A percentile compares a stretch with the other conserved stretches of the same genome.
phyloP scores from a whole-genome alignment of 2,888 invertebrate genomes.

The Pediacus dermestoides region DNA sequence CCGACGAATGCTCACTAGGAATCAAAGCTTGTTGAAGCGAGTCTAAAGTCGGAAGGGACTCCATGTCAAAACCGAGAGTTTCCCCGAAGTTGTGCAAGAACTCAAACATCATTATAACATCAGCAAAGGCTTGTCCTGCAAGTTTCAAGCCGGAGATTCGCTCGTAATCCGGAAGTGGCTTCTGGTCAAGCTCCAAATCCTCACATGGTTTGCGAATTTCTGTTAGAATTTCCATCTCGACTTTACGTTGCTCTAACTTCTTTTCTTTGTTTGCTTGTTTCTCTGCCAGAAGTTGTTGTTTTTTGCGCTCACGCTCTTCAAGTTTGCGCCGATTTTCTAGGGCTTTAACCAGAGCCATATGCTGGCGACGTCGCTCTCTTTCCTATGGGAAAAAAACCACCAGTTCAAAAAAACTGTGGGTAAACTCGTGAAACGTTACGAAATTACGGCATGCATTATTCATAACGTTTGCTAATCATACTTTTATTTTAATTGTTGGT shows the following conservation, averaged over 20 bases:
- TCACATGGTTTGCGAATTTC: conserved; percentile 84
- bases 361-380: conserved; percentile 83
- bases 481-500: too few species aligned
- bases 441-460: conserved; percentile 16
- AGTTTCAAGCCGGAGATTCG: conserved; percentile 66
- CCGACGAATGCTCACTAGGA: conserved; percentile 66
- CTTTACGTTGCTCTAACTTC: conserved; percentile 67
- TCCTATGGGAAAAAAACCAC: conserved; percentile 57
- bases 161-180: conserved; percentile 66
- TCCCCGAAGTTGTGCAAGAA: conserved; percentile 95
- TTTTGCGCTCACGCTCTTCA: conserved; percentile 78
- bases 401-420: too few species aligned
- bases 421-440: too few species aligned
- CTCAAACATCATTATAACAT: conserved; percentile 92
- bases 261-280: conserved; percentile 81
- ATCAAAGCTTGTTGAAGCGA: conserved; percentile 82
- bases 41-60: conserved; percentile 80
- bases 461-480: conserved; percentile 9
- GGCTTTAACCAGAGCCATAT: conserved; percentile 83
- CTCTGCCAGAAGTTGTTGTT: conserved; percentile 76
- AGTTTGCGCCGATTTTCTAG: conserved; percentile 81
- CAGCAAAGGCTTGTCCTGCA: conserved; percentile 85
- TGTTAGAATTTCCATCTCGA: conserved; percentile 65
- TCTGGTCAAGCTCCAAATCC: conserved; percentile 81
- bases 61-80: conserved; percentile 89